These are phyloP conservation scores for Carlito syrichta DNA, from an alignment of 2,113 vertebrate species.

Conservation along the genomic window DNA sequence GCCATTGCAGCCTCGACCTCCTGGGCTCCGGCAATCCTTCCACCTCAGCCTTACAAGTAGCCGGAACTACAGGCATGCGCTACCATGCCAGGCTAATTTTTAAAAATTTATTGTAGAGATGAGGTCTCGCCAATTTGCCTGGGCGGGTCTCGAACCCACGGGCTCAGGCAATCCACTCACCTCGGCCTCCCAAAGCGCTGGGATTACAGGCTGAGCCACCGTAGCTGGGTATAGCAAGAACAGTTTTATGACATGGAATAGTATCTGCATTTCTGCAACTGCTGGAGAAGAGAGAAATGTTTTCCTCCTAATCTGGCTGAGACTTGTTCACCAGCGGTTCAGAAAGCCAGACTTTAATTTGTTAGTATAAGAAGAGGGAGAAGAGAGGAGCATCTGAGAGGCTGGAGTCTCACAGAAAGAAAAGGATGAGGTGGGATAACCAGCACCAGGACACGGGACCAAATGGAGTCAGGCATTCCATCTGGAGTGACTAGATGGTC, in stretches of 20 bases:
- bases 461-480: not conserved
- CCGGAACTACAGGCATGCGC: too few species aligned
- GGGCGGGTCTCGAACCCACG: too few species aligned
- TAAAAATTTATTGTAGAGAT: too few species aligned
- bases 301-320: not conserved
- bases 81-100: too few species aligned
- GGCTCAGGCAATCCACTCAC: too few species aligned
- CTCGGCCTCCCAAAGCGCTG: too few species aligned
- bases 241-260: not conserved
- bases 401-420: not conserved
- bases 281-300: not conserved
- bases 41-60: too few species aligned
- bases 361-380: not conserved
- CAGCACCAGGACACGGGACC: not conserved
- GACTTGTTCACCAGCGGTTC: not conserved
- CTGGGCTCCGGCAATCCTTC: too few species aligned
- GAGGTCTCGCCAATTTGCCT: too few species aligned
- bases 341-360: not conserved
- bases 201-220: too few species aligned
- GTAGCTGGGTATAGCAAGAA: too few species aligned
- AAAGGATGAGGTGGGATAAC: not conserved
- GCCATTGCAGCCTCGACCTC: too few species aligned
- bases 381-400: not conserved
- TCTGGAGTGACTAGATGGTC: not conserved
- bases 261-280: not conserved